These are phyloP conservation scores for Athene cunicularia DNA, from an alignment of 2,113 vertebrate genomes.

Conservation along the genomic window DNA sequence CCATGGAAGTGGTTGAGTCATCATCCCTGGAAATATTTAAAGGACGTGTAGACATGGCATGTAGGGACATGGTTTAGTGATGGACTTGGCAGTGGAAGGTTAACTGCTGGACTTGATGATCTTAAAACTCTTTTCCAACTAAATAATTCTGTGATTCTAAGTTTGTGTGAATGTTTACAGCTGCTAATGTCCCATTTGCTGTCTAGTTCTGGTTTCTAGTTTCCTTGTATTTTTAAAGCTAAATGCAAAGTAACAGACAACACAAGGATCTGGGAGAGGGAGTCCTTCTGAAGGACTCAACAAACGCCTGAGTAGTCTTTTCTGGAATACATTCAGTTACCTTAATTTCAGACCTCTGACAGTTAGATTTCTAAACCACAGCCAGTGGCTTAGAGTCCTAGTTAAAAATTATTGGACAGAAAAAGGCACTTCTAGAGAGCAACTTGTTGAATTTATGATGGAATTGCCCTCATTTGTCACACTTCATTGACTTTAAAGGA, in stretches of 20 bases:
- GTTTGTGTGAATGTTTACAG: background rate
- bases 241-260: background rate
- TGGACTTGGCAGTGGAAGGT: too few species aligned
- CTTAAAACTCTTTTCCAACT: background rate
- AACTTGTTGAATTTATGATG: background rate
- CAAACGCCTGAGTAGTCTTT: background rate
- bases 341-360: background rate
- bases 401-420: background rate
- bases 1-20: background rate
- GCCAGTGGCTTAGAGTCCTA: background rate
- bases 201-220: background rate
- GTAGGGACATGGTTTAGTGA: too few species aligned
- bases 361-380: background rate
- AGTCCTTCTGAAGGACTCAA: background rate
- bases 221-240: background rate
- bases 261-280: background rate
- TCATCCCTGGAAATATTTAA: background rate
- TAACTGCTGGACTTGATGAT: too few species aligned
- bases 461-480: background rate
- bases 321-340: background rate
- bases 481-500: too few species aligned
- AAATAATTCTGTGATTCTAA: background rate
- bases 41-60: rapidly evolving
- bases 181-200: background rate
- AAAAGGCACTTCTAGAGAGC: background rate